Conservation (phyloP, 2,888 invertebrate species). For the Leptopterna dolabrata region DNA sequence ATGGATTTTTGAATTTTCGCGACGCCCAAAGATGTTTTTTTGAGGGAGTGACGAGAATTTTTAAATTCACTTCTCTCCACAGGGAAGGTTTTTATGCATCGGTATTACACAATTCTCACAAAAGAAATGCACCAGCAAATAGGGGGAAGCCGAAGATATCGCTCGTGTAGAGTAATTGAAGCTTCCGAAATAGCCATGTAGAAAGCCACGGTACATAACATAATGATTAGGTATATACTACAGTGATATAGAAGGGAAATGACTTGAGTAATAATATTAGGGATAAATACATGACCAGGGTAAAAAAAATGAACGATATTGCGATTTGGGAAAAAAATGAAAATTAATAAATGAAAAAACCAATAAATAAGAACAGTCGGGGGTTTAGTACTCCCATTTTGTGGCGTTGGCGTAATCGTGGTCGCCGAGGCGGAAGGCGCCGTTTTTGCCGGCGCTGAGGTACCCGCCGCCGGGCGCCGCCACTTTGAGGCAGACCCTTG, state of each 20-base stretch:
- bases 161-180: not conserved
- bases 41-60: not conserved
- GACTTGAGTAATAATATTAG: not conserved
- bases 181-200: not conserved
- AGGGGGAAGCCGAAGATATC: not conserved
- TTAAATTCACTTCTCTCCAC: too few relatives aligned
- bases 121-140: not conserved
- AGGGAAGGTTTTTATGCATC: not conserved
- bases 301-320: not conserved
- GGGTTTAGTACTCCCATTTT: constrained; percentile 90
- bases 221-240: not conserved
- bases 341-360: not conserved
- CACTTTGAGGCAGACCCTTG: constrained; percentile 89
- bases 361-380: not conserved
- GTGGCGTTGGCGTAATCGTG: constrained; percentile 83
- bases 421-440: constrained; percentile 86
- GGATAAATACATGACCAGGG: not conserved
- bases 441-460: constrained; percentile 91
- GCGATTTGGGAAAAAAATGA: not conserved
- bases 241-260: not conserved
- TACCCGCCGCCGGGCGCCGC: constrained; percentile 74
- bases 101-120: not conserved
- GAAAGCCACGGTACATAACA: not conserved
- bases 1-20: not conserved
- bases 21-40: not conserved